A percentile compares a stretch with the other conserved stretches of the same genome.
These are phyloP conservation scores for Sarcophaga caerulescens DNA, from an alignment of 2,888 invertebrate genomes.

Conservation along the genomic window DNA sequence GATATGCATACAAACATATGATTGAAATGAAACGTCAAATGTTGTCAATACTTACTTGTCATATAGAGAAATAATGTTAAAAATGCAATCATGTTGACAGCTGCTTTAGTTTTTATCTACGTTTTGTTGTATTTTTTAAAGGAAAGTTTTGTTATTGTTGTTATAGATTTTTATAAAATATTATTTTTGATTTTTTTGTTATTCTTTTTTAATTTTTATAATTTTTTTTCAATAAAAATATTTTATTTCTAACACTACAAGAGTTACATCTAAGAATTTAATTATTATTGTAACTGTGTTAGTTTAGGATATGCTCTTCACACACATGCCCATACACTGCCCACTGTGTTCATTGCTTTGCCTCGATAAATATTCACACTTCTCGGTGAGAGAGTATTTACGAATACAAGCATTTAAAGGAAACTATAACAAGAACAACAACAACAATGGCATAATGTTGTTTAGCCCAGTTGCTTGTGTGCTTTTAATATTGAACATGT, in stretches of 20 bases:
- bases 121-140: background rate
- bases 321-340: too few relatives aligned
- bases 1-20: background rate
- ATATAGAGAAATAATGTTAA: conserved; percentile 79
- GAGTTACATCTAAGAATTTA: conserved; percentile 1
- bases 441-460: background rate
- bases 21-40: conserved; percentile 47
- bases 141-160: conserved; percentile 17
- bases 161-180: conserved; percentile 12
- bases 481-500: background rate
- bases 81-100: conserved; percentile 79
- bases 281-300: too few relatives aligned
- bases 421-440: background rate
- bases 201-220: background rate
- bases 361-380: too few relatives aligned
- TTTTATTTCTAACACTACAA: too few relatives aligned
- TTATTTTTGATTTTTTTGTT: background rate
- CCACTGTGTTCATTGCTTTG: too few relatives aligned
- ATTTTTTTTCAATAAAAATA: background rate
- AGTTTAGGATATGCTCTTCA: too few relatives aligned
- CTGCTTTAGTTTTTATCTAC: conserved; percentile 19
- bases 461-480: background rate
- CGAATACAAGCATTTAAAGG: background rate
- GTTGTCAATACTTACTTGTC: conserved; percentile 78
- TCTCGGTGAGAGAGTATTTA: background rate